Evolutionary conservation across 2,797 vertebrate species (phyloP), one percentile per base, ranked within the genome.

Genomic region (Sebastes umbrosus): DNA sequence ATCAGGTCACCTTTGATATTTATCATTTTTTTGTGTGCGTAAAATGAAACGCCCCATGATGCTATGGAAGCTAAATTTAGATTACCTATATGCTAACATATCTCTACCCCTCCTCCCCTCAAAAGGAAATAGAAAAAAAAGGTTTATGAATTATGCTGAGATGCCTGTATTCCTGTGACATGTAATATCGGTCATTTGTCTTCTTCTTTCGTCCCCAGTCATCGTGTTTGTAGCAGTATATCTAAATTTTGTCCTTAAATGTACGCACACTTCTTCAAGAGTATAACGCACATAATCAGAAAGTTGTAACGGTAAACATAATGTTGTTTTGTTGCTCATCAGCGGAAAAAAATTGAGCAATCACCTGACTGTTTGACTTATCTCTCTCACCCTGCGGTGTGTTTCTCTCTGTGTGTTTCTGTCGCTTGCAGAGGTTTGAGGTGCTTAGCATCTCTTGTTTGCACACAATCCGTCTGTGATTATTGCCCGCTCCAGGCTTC

Each of bases 1-100:
- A 93, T 92, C 91, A 93, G 94, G 95, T 95, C 95, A 96, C 95
- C 95, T 96, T 95, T 95, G 93, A 91, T 94, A 94, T 93, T 93
- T 93, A 92, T 92, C 79, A 88, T 93, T 92, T 94, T 91, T 94
- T 94, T 90, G 87, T 93, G 80, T 79, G 85, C 70, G 94, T 95
- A 95, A 95, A 95, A 92, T 88, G 92, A 95, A 95, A 88, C 94
- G 88, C 77, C 86, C 84, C 89, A 72, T 92, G 90, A 95, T 93
- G 90, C 88, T 90, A 93, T 88, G 64, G 85, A 87, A 54, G 88
- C 92, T 95, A 95, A 92, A 94, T 93, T 93, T 95, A 95, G 93
- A 92, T 86, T 85, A 87, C 85, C 82, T 95, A 91, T 93, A 94
- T 88, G 90, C 89, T 83, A 90, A 90, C 90, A 89, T 92, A 83